Conservation (phyloP, 2,113 vertebrate genomes). For the Catharus bicknelli region DNA sequence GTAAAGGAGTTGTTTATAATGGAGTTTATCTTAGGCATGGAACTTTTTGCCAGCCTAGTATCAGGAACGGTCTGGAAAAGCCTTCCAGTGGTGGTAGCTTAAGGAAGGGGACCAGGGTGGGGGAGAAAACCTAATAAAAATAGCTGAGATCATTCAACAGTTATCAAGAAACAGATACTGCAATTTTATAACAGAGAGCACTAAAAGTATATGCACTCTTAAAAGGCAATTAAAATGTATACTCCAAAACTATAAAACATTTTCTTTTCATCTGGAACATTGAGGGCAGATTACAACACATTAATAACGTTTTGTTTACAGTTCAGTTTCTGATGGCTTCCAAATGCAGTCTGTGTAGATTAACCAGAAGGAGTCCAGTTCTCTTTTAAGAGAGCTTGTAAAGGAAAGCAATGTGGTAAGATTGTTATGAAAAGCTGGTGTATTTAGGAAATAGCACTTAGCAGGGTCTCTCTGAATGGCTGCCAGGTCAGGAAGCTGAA, state of each 20-base stretch:
- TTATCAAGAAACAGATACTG: conserved; percentile 89
- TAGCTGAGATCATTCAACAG: conserved; percentile 85
- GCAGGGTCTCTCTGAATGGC: conserved; percentile 89
- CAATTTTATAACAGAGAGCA: conserved; percentile 83
- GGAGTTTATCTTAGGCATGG: conserved; percentile 60
- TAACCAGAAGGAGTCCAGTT: conserved; percentile 84
- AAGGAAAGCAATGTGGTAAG: conserved; percentile 89
- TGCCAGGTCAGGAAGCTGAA: conserved; percentile 92
- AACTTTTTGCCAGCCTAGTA: conserved; percentile 58
- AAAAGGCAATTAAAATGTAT: conserved; percentile 84
- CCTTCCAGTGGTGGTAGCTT: conserved; percentile 74
- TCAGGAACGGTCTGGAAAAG: conserved; percentile 68
- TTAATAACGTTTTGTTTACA: conserved; percentile 95
- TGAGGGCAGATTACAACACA: conserved; percentile 92
- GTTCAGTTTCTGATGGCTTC: conserved; percentile 93
- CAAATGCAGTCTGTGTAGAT: conserved; percentile 89
- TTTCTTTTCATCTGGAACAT: conserved; percentile 91
- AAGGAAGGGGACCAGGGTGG: conserved; percentile 62
- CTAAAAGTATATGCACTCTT: conserved; percentile 84
- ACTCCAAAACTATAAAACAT: conserved; percentile 89
- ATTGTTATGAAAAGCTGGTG: conserved; percentile 90
- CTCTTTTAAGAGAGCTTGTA: conserved; percentile 84
- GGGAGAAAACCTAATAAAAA: conserved; percentile 82
- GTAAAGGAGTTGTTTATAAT: conserved; percentile 78
- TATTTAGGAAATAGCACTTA: conserved; percentile 94